Conservation (phyloP, 53 echinoderm and acorn worm genomes). For the Hippasteria phrygiana region DNA sequence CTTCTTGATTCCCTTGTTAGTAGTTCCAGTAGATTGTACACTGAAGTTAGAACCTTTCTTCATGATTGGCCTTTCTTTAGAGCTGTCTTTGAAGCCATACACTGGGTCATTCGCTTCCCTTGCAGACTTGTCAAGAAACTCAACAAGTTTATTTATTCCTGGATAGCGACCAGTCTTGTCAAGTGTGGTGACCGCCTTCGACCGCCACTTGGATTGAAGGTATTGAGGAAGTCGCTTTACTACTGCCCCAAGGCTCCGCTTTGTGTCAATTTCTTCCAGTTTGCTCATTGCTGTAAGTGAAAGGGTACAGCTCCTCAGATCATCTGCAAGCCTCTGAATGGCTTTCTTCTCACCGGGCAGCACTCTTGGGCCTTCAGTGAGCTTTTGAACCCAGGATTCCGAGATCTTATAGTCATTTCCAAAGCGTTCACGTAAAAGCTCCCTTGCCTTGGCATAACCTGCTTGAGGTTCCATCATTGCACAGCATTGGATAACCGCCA, state of each 20-base stretch:
- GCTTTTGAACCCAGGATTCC: no score
- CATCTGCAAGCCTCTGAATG: background rate
- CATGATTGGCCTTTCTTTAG: background rate
- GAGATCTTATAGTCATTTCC: conserved; percentile 6
- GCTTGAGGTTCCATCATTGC: conserved; percentile 4
- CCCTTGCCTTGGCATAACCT: conserved; percentile 1
- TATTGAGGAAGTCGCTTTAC: conserved; percentile 49
- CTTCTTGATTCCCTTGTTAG: no score
- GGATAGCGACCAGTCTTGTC: conserved; percentile 33
- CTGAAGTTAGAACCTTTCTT: background rate
- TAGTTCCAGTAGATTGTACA: no score
- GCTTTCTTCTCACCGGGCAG: background rate
- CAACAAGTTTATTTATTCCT: background rate
- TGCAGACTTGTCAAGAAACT: conserved; percentile 12
- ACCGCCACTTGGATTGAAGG: conserved; percentile 46
- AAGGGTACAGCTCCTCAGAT: background rate
- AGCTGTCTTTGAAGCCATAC: background rate
- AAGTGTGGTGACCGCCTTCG: conserved; percentile 16
- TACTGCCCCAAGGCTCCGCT: conserved; percentile 40
- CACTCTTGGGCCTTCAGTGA: background rate
- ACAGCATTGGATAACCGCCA: conserved; percentile 8
- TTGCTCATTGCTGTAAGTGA: conserved; percentile 37
- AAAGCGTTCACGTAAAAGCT: conserved; percentile 13
- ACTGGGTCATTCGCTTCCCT: conserved; percentile 9
- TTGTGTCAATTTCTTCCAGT: conserved; percentile 42